These are phyloP conservation scores for Typhlichthys subterraneus DNA, from an alignment of 2,797 vertebrate genomes.

Conservation along the genomic window DNA sequence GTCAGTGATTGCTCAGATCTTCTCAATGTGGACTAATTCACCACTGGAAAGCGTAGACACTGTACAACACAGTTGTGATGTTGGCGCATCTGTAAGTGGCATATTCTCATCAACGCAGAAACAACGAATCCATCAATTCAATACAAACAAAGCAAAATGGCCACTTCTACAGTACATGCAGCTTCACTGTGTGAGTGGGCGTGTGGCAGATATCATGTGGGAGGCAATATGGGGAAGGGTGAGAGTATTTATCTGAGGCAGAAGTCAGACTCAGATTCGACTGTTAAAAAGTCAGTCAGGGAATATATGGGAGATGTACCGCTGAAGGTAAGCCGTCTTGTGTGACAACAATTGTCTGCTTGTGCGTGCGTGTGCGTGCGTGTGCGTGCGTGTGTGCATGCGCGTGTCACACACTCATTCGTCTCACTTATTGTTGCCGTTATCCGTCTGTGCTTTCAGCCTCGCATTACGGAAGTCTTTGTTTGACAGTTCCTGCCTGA, in stretches of 20 bases:
- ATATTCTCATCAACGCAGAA: constrained; percentile 13
- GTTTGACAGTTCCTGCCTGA: constrained; percentile 59
- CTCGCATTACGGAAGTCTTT: constrained; percentile 68
- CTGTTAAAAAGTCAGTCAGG: constrained; percentile 49
- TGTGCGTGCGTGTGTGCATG: background rate
- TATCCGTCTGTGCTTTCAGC: constrained; percentile 47
- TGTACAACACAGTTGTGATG: constrained; percentile 8
- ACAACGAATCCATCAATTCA: background rate
- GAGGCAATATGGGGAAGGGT: constrained; percentile 59
- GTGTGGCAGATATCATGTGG: constrained; percentile 57
- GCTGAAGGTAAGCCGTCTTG: constrained; percentile 18
- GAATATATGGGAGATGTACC: constrained; percentile 16
- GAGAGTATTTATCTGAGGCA: constrained; percentile 40
- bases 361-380: background rate
- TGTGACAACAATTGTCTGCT: background rate
- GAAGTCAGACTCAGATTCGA: constrained; percentile 55
- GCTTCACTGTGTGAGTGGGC: constrained; percentile 53
- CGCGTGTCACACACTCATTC: constrained; percentile 7
- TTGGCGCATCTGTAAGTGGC: constrained; percentile 33
- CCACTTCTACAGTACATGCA: constrained; percentile 32
- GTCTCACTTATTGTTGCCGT: constrained; percentile 25
- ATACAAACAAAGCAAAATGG: constrained; percentile 13
- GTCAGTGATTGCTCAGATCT: no score
- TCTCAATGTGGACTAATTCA: constrained; percentile 9
- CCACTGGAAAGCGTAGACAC: constrained; percentile 1